phyloP scores from a whole-genome alignment of 1,140 invertebrate species.

The Pissodes strobi region DNA sequence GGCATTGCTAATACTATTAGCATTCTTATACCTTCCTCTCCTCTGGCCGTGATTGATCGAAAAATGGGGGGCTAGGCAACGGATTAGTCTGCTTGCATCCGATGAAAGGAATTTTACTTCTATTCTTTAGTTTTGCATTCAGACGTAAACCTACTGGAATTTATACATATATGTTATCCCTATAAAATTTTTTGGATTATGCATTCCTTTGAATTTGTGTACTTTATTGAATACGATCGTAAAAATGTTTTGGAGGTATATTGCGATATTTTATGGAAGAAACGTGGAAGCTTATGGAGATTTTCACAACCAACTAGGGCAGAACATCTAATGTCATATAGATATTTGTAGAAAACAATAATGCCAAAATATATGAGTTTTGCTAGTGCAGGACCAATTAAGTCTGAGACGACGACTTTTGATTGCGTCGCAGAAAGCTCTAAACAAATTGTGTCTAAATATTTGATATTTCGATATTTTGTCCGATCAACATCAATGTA shows the following conservation, averaged over 20 bases:
- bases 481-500: no score
- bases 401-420: no score
- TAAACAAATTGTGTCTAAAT: no score
- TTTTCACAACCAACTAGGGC: no score
- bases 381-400: no score
- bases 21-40: conserved; percentile 42
- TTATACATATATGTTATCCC: conserved; percentile 29
- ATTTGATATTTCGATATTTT: no score
- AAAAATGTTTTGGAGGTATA: background rate
- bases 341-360: no score
- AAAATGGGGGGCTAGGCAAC: conserved; percentile 27
- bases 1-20: conserved; percentile 46
- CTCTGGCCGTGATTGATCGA: conserved; percentile 42
- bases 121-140: conserved; percentile 24
- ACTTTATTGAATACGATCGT: conserved; percentile 15
- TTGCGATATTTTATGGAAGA: background rate
- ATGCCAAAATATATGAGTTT: no score
- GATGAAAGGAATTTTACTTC: conserved; percentile 39
- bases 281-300: no score
- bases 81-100: conserved; percentile 35
- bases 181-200: conserved; percentile 23
- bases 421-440: no score
- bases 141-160: conserved; percentile 22
- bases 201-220: conserved; percentile 16
- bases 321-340: no score